Evolutionary conservation across 1,140 invertebrate genomes (phyloP), one percentile per base, ranked within the genome.

Genomic region (Dreissena rostriformis): DNA sequence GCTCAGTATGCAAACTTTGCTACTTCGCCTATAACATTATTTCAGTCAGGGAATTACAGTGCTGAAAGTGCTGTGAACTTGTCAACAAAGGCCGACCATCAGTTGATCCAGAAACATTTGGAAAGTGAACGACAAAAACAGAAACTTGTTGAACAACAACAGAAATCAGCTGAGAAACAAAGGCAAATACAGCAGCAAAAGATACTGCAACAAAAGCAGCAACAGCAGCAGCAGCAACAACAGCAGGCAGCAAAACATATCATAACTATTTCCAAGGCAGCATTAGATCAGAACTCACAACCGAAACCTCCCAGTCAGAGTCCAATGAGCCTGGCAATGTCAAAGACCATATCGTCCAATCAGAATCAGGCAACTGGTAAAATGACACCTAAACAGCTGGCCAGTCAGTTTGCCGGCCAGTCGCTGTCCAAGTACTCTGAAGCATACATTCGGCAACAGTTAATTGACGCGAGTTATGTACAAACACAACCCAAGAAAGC

Each of bases 241-340:
- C 63, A 28, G 0, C 39, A 24, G 22, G 57, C 80, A 51, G 19
- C 68, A 65, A 24, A 74, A 57, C 74, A 72, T 28, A 51, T 63
- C 75, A 51, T 61, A 26, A 53, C 29, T n/a, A 53, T 26, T 55
- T 29, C 52, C 26, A 67, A 55, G 63, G 17, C 19, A 28, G 24
- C 11, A 29, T 2, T 51, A 75, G 63, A 65, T 24, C 57, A 14
- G 55, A 71, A 19, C 28, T 52, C 12, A 66, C 55, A 68, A 49
- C 28, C 26, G 2, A 66, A 39, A 39, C 17, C 63, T 11, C 57
- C 71, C 0, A 17, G 11, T 68, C 80, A 82, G 49, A 82, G 80
- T 75, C 80, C 80, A 55, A 68, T 82, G 71, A 82, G 71, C 22
- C 57, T 82, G 29, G 80, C 39, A 15, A 82, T 75, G 80, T 75